Evolutionary conservation across 35 echinoderm and acorn worm species (phyloP), one percentile per base, ranked within the genome.

Genomic region (Patiria miniata): DNA sequence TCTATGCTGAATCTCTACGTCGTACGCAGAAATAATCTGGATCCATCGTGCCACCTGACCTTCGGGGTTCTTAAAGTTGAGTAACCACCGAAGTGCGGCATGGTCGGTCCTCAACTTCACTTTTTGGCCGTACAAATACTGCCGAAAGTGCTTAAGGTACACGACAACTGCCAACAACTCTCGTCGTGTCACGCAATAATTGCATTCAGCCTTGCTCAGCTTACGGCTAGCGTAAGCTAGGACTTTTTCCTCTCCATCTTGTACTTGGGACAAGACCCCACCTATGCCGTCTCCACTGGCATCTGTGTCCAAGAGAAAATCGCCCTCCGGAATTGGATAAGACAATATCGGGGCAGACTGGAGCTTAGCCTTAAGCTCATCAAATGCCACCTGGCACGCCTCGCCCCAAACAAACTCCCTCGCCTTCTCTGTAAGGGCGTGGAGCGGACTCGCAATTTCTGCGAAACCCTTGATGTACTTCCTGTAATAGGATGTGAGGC

Each of bases 221-320:
- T 55, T 44, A 16, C 39, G 34, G 54, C 88, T 94, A 15, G 38
- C 81, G 29, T 87, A 90, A 12, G 93, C 82, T 21, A 90, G 36
- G 39, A 94, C 87, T 36, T 78, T 89, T 52, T 89, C 92, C 19
- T 53, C 39, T 28, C 93, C 93, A 69, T 77, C 88, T 60, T 90
- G 82, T 36, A 79, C 30, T 54, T 94, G 92, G 0, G 83, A 86
- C 83, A 90, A 90, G 36, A 95, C 93, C 58, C 68, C 54, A 30
- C 83, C 87, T 32, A 90, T 86, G 7, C 69, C 78, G 36, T 59
- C 36, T 81, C 77, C 37, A 40, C 87, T 89, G 18, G 87, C 87
- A 82, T 89, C 87, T 57, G 87, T 89, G 79, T 89, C 87, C 14
- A 83, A 78, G 38, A 89, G 15, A 12, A 83, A 89, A 10, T 89